Conservation (phyloP, 1,140 invertebrate species). For the Drosophila ambigua region DNA sequence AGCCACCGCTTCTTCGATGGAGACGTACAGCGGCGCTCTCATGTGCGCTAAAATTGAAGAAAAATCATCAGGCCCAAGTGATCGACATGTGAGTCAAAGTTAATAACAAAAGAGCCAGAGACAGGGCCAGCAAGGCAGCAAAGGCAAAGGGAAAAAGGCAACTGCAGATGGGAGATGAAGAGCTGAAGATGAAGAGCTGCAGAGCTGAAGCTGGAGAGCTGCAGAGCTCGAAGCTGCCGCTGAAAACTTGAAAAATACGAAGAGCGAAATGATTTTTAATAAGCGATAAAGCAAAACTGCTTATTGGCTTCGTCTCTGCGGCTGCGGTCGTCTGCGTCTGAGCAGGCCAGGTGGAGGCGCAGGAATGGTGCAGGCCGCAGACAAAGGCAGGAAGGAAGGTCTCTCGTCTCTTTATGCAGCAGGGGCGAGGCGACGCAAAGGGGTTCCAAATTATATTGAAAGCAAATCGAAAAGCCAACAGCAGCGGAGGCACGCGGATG, state of each 20-base stretch:
- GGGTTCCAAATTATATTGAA: constrained; percentile 69
- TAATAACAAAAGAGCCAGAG: constrained; percentile 73
- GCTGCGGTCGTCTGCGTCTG: not conserved
- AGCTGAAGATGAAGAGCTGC: not conserved
- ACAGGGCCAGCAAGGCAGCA: constrained; percentile 29
- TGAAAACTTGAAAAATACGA: constrained; percentile 77
- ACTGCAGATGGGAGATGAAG: not conserved
- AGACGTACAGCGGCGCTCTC: constrained; percentile 74
- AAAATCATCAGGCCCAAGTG: constrained; percentile 77
- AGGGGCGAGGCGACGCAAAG: constrained; percentile 2
- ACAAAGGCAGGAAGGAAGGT: constrained; percentile 31
- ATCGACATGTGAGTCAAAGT: constrained; percentile 83
- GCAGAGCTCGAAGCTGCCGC: constrained; percentile 25
- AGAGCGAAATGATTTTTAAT: constrained; percentile 84
- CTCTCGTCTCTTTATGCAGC: constrained; percentile 49
- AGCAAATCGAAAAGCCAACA: constrained; percentile 79
- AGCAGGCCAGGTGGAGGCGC: constrained; percentile 28
- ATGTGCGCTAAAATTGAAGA: constrained; percentile 82
- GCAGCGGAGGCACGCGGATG: constrained; percentile 38
- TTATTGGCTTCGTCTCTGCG: constrained; percentile 74
- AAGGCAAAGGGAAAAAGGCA: constrained; percentile 15
- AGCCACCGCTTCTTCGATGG: constrained; percentile 18
- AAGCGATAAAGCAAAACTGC: constrained; percentile 84
- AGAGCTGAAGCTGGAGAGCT: constrained; percentile 37
- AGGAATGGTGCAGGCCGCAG: not conserved